Percentiles rank a stretch among this genome's conserved stretches.
phyloP scores from a whole-genome alignment of 2,888 invertebrate genomes.

The Erebia ligea region DNA sequence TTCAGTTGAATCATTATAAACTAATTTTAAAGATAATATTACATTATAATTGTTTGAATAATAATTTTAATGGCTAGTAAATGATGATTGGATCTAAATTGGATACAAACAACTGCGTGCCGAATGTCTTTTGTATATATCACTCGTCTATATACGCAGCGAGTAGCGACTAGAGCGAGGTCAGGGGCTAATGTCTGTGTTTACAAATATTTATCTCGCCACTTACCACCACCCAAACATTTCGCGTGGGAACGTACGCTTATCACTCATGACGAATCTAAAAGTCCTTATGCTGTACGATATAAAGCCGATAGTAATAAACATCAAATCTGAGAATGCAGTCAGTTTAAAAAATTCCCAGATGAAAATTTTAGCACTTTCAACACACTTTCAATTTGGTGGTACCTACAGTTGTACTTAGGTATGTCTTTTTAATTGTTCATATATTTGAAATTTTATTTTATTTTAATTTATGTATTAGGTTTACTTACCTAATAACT shows the following conservation, averaged over 20 bases:
- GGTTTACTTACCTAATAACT: too few relatives aligned
- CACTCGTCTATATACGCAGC: constrained; percentile 29
- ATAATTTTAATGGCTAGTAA: constrained; percentile 3
- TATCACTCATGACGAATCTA: constrained; percentile 34
- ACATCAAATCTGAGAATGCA: neutral
- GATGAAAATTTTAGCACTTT: constrained; percentile 67
- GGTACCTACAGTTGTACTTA: too few relatives aligned
- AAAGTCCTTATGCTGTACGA: constrained; percentile 33
- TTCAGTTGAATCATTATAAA: too few relatives aligned
- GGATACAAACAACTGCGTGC: neutral
- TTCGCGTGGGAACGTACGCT: constrained; percentile 73
- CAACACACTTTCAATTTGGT: neutral
- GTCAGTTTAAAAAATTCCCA: constrained; percentile 49
- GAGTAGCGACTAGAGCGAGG: constrained; percentile 44
- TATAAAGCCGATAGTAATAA: constrained; percentile 40
- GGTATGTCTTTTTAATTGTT: neutral
- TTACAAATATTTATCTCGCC: constrained; percentile 78
- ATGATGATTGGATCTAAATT: constrained; percentile 7
- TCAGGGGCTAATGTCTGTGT: constrained; percentile 53
- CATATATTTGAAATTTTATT: too few relatives aligned
- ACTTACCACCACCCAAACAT: constrained; percentile 69
- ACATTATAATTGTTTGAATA: neutral
- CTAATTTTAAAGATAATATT: too few relatives aligned
- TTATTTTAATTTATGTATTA: too few relatives aligned
- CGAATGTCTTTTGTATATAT: constrained; percentile 5